Evolutionary conservation across 2,888 invertebrate genomes (phyloP).

Genomic region (Maniola hyperantus): DNA sequence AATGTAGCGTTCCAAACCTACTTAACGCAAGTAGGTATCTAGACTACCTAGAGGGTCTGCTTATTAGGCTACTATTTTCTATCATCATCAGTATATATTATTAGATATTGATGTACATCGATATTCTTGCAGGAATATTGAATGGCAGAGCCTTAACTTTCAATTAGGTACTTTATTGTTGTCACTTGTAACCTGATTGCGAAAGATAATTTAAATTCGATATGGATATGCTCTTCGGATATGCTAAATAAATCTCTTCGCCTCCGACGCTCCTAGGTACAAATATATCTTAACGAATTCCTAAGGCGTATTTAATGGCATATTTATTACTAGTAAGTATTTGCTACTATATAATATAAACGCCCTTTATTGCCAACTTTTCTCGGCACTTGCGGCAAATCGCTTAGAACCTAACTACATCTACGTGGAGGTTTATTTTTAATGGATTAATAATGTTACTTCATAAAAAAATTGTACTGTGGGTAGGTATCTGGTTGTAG

Average conservation of each 20-base stretch:
- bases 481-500: too few relatives aligned
- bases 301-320: conserved; percentile 1
- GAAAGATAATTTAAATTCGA: neutral
- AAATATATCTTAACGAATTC: conserved; percentile 5
- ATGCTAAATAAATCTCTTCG: conserved; percentile 3
- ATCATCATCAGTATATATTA: too few relatives aligned
- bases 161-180: neutral
- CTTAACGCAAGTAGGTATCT: too few relatives aligned
- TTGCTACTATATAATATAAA: neutral
- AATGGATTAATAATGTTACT: too few relatives aligned
- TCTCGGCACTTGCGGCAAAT: neutral
- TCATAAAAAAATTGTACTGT: too few relatives aligned
- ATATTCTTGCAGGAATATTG: too few relatives aligned
- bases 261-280: conserved; percentile 4
- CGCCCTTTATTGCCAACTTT: neutral
- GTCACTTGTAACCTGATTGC: neutral
- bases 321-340: conserved; percentile 8
- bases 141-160: neutral
- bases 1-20: too few relatives aligned
- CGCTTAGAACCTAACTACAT: neutral
- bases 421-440: too few relatives aligned
- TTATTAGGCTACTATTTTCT: too few relatives aligned
- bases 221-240: conserved; percentile 10
- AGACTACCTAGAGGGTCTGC: too few relatives aligned
- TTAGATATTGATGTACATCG: too few relatives aligned